A percentile compares a stretch with the other conserved stretches of the same genome.
Conservation (phyloP, 2,888 invertebrate genomes). For the Gerris lacustris region DNA sequence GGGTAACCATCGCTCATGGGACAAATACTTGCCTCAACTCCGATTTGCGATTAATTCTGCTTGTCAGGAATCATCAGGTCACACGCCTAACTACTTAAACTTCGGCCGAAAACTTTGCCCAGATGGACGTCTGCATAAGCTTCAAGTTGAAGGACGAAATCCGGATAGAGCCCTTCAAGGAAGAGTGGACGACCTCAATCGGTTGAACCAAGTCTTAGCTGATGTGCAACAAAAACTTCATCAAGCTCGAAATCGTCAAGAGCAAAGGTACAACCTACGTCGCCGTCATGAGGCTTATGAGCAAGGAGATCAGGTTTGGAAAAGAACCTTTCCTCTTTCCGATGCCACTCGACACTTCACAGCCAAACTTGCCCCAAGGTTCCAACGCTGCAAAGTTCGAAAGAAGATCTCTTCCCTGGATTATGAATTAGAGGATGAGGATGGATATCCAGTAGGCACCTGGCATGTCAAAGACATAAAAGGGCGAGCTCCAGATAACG, state of each 20-base stretch:
- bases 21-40: conserved; percentile 25
- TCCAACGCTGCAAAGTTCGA: conserved; percentile 13
- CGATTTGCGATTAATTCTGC: conserved; percentile 28
- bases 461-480: conserved; percentile 16
- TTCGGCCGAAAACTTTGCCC: conserved; percentile 12
- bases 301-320: conserved; percentile 13
- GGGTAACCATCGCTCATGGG: conserved; percentile 27
- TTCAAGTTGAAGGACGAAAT: not conserved
- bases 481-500: not conserved
- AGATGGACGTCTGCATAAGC: not conserved
- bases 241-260: not conserved
- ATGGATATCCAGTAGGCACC: conserved; percentile 13
- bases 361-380: conserved; percentile 15
- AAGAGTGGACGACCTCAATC: not conserved
- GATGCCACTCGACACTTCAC: conserved; percentile 12
- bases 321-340: conserved; percentile 11
- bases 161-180: not conserved
- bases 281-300: conserved; percentile 9
- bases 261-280: not conserved
- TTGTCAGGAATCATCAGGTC: conserved; percentile 21
- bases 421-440: conserved; percentile 11
- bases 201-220: not conserved
- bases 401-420: conserved; percentile 9
- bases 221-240: not conserved
- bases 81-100: conserved; percentile 21